A percentile compares a stretch with the other conserved stretches of the same genome.
These are phyloP conservation scores for Magallana angulata DNA, from an alignment of 1,140 invertebrate species.

Conservation along the genomic window DNA sequence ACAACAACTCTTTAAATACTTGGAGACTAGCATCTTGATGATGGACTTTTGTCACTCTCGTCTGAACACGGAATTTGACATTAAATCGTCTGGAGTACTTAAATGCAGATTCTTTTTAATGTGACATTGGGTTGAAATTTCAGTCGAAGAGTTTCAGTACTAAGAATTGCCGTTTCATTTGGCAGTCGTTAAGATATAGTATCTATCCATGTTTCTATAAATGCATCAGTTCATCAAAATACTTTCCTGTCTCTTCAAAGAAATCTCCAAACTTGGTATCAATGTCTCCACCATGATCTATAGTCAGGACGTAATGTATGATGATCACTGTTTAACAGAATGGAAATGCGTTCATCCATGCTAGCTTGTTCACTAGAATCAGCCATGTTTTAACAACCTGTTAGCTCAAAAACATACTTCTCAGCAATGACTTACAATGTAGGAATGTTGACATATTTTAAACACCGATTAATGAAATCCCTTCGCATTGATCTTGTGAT, in stretches of 20 bases:
- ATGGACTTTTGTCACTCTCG: constrained; percentile 23
- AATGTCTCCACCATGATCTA: constrained; percentile 21
- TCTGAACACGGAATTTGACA: constrained; percentile 47
- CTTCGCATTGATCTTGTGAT: constrained; percentile 37
- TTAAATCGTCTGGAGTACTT: constrained; percentile 40
- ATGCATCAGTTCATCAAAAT: constrained; percentile 46
- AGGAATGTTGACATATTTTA: constrained; percentile 40
- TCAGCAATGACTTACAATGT: constrained; percentile 16
- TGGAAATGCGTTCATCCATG: constrained; percentile 10
- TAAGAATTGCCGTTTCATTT: constrained; percentile 28
- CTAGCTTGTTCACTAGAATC: neutral
- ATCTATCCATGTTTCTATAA: constrained; percentile 38
- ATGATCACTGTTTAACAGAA: constrained; percentile 41
- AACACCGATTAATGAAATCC: constrained; percentile 45
- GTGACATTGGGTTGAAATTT: constrained; percentile 40
- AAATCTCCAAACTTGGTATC: constrained; percentile 32
- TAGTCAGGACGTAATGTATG: constrained; percentile 37
- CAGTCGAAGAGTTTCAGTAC: constrained; percentile 20
- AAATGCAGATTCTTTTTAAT: constrained; percentile 39
- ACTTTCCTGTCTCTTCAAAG: constrained; percentile 26
- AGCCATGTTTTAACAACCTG: constrained; percentile 1
- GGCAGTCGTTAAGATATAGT: constrained; percentile 24
- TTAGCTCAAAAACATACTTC: constrained; percentile 44
- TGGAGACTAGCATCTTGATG: constrained; percentile 39
- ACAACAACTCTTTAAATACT: constrained; percentile 43